Evolutionary conservation across 2,113 vertebrate species (phyloP).

Genomic region (Parotia lawesii): DNA sequence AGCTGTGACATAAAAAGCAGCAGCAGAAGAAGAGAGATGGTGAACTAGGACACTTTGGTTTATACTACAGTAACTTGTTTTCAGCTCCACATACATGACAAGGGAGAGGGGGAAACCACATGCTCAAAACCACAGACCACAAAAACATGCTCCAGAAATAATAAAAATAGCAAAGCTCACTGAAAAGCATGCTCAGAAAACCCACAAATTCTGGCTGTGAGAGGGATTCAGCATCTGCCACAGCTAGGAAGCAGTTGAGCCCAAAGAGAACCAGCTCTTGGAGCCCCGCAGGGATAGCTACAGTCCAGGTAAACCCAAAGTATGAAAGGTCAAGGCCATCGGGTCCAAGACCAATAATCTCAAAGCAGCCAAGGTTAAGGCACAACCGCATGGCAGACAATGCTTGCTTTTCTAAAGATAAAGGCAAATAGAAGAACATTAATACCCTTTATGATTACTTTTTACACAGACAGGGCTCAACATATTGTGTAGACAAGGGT

Average conservation of each 20-base stretch:
- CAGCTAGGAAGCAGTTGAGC: background rate
- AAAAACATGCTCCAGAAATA: background rate
- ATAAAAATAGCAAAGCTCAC: constrained; percentile 2
- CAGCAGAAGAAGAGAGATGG: background rate
- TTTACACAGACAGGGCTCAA: background rate
- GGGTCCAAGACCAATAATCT: background rate
- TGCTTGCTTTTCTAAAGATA: background rate
- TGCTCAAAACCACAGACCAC: background rate
- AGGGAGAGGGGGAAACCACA: background rate
- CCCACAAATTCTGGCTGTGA: background rate
- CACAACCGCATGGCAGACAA: background rate
- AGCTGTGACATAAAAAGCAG: background rate
- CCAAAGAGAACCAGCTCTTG: background rate
- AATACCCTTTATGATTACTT: background rate
- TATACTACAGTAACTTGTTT: background rate
- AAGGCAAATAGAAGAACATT: background rate
- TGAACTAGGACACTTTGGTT: background rate
- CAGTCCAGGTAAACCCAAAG: background rate
- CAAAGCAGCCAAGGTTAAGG: background rate
- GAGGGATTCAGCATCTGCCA: background rate
- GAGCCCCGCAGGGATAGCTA: background rate
- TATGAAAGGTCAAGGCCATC: background rate
- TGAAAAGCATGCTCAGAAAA: background rate
- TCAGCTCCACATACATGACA: background rate
- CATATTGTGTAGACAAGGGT: background rate